Conservation (phyloP, 2,113 vertebrate species). For the Chionomys nivalis region DNA sequence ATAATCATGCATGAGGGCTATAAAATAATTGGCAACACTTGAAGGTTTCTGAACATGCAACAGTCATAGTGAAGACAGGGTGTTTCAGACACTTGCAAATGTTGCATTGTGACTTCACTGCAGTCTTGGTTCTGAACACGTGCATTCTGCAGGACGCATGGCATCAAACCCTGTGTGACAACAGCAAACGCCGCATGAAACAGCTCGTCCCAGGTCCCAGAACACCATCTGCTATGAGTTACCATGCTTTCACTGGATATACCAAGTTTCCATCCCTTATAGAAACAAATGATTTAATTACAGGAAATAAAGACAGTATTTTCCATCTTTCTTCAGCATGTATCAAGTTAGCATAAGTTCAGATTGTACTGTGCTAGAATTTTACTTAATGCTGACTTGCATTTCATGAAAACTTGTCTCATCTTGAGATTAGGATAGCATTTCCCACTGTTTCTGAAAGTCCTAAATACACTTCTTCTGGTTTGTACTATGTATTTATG, state of each 20-base stretch:
- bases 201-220: not conserved
- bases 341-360: not conserved
- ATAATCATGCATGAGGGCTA: not conserved
- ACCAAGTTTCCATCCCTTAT: not conserved
- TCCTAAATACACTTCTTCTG: not conserved
- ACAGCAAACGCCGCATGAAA: not conserved
- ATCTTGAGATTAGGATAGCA: not conserved
- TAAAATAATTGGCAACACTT: not conserved
- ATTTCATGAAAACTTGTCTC: not conserved
- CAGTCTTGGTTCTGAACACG: not conserved
- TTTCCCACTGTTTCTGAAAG: not conserved
- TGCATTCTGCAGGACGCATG: not conserved
- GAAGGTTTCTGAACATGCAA: not conserved
- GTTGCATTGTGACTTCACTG: not conserved
- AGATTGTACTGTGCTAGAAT: not conserved
- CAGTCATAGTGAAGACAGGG: accelerated
- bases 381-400: not conserved
- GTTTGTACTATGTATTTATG: not conserved
- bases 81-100: not conserved
- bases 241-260: not conserved
- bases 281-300: not conserved
- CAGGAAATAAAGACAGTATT: not conserved
- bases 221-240: not conserved
- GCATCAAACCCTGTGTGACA: not conserved
- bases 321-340: not conserved